Percentiles rank a stretch among this genome's conserved stretches.
phyloP scores from a whole-genome alignment of 2,113 vertebrate genomes.

The Ciconia stormi region DNA sequence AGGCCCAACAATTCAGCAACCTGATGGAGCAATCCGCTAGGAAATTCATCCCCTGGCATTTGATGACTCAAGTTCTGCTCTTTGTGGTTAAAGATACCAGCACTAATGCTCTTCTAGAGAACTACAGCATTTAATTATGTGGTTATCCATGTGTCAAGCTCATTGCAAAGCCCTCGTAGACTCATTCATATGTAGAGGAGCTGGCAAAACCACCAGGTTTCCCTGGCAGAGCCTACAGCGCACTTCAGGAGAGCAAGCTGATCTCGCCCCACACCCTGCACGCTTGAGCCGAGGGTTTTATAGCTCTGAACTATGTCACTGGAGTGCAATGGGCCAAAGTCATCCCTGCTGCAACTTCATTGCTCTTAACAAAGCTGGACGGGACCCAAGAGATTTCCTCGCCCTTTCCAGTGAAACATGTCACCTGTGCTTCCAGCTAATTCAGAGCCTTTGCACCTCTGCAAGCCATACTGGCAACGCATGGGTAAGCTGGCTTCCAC shows the following conservation, averaged over 20 bases:
- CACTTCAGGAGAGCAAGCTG: background rate
- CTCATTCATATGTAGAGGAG: conserved; percentile 41
- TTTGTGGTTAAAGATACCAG: background rate
- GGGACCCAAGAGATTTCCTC: background rate
- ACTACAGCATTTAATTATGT: background rate
- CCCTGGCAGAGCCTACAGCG: background rate
- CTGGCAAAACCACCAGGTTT: conserved; percentile 29
- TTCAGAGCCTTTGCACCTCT: conserved; percentile 15
- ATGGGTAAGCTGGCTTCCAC: background rate
- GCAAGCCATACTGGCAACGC: background rate
- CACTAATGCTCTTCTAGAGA: background rate
- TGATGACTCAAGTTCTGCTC: conserved; percentile 4
- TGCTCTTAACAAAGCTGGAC: conserved; percentile 20
- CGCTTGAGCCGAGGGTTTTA: background rate
- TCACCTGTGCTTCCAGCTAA: background rate
- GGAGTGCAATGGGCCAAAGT: background rate
- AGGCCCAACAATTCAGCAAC: background rate
- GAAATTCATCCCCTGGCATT: conserved; percentile 15
- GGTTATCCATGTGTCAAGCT: conserved; percentile 24
- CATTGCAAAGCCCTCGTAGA: background rate
- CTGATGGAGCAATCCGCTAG: background rate
- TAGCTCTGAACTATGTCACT: conserved; percentile 24
- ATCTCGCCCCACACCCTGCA: background rate
- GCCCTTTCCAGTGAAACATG: background rate
- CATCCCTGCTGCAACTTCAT: background rate